These are phyloP conservation scores for Cryptocheilus praepositus DNA, from an alignment of 2,888 invertebrate genomes.

Conservation along the genomic window DNA sequence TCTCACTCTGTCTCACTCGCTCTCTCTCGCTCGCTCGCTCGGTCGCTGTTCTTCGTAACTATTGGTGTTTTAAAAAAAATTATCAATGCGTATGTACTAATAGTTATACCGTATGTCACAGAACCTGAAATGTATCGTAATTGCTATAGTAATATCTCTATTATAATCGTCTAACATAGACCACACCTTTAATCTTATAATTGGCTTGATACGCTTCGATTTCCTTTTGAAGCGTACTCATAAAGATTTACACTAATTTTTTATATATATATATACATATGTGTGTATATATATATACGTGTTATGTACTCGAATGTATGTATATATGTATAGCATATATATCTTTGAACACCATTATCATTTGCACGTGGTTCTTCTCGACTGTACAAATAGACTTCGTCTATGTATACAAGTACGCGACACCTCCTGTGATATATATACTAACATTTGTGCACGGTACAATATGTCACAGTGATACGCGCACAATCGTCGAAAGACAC, in stretches of 20 bases:
- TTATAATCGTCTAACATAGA: no score
- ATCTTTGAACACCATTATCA: conserved; percentile 48
- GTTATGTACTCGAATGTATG: conserved; percentile 39
- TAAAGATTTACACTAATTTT: conserved; percentile 39
- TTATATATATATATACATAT: conserved; percentile 41
- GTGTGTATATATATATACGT: conserved; percentile 22
- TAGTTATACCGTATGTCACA: conserved; percentile 52
- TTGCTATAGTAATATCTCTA: conserved; percentile 20
- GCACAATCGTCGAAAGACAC: conserved; percentile 65
- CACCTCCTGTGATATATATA: conserved; percentile 18
- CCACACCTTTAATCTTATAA: conserved; percentile 5
- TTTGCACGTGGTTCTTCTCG: conserved; percentile 10
- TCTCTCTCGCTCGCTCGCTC: conserved; percentile 32
- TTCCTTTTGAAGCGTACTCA: conserved; percentile 37
- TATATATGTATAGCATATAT: conserved; percentile 36
- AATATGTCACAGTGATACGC: conserved; percentile 42
- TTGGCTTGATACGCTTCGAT: conserved; percentile 5
- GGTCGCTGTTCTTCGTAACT: conserved; percentile 34
- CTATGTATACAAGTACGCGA: not conserved
- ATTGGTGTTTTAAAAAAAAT: conserved; percentile 49
- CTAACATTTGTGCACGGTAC: conserved; percentile 50
- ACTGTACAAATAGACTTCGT: conserved; percentile 8
- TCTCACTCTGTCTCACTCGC: conserved; percentile 32
- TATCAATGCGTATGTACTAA: conserved; percentile 38
- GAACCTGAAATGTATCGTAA: conserved; percentile 46